Evolutionary conservation across 2,888 invertebrate genomes (phyloP).

Genomic region (Drosophila prostipennis): DNA sequence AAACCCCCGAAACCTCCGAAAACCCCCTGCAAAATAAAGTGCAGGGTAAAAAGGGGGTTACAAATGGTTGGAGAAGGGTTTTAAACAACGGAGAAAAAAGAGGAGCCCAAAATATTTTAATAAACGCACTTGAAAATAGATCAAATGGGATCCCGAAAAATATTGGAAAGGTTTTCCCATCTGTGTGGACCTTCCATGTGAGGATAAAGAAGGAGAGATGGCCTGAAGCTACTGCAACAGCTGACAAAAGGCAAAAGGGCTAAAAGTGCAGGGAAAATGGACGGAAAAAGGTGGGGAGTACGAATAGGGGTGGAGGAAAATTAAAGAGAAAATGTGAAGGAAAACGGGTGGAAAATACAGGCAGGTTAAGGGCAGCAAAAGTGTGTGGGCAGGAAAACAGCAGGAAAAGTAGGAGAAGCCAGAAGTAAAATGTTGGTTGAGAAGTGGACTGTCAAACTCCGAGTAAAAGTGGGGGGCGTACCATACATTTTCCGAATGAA

Average conservation of each 20-base stretch:
- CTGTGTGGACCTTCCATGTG: not conserved
- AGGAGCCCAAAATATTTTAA: conserved; percentile 46
- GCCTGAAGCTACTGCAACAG: conserved; percentile 22
- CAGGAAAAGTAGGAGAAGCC: not conserved
- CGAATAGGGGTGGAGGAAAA: not conserved
- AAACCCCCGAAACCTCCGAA: no score
- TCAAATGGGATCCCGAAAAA: not conserved
- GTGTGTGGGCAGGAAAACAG: conserved; percentile 16
- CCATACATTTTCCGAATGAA: not conserved
- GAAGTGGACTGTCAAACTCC: not conserved
- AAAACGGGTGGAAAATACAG: not conserved
- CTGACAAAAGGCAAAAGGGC: conserved; percentile 12
- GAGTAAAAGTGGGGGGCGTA: not conserved
- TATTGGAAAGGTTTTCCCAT: conserved; percentile 9
- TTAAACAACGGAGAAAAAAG: not conserved
- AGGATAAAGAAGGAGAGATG: conserved; percentile 1
- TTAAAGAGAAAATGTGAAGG: not conserved
- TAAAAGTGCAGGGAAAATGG: conserved; percentile 4
- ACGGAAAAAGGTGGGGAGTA: no score
- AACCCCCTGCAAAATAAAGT: conserved; percentile 15
- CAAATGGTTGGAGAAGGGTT: not conserved
- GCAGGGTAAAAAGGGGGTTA: not conserved
- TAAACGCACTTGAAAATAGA: conserved; percentile 42
- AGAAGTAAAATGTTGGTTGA: not conserved
- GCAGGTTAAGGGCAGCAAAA: conserved; percentile 1